Percentiles rank a stretch among this genome's conserved stretches.
phyloP scores from a whole-genome alignment of 1,140 invertebrate species.

The Halesus radiatus region DNA sequence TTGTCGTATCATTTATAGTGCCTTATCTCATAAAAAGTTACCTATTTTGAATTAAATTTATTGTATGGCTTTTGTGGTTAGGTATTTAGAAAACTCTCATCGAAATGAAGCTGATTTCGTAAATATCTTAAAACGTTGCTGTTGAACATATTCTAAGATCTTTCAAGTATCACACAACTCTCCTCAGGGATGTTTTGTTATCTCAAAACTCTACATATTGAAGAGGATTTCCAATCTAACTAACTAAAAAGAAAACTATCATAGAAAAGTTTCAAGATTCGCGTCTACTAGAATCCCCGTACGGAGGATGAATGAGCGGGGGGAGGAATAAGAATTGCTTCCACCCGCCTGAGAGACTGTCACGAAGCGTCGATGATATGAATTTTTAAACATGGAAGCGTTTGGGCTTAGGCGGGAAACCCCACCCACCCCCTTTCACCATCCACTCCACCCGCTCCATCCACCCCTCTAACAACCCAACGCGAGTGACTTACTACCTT shows the following conservation, averaged over 20 bases:
- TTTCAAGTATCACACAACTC: too few species aligned
- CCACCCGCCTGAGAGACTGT: conserved; percentile 44
- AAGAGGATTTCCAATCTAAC: too few species aligned
- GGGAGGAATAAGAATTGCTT: conserved; percentile 26
- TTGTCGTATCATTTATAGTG: too few species aligned
- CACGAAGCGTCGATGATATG: conserved; percentile 57
- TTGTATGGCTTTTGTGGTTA: too few species aligned
- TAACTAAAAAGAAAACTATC: background rate
- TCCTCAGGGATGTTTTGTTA: too few species aligned
- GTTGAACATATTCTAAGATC: too few species aligned
- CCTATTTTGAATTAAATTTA: too few species aligned
- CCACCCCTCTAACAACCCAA: background rate
- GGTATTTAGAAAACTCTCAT: too few species aligned
- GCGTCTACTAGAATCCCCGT: background rate
- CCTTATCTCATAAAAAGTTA: too few species aligned
- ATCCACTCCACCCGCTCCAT: background rate
- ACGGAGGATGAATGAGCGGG: conserved; percentile 33
- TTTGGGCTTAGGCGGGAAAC: conserved; percentile 18
- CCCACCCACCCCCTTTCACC: background rate
- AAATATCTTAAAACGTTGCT: too few species aligned
- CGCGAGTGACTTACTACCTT: conserved; percentile 16
- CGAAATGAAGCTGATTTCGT: too few species aligned
- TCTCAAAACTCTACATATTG: too few species aligned
- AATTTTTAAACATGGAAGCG: conserved; percentile 54
- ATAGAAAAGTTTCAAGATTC: background rate